Evolutionary conservation across 1,140 invertebrate species (phyloP).

Genomic region (Danaus plexippus): DNA sequence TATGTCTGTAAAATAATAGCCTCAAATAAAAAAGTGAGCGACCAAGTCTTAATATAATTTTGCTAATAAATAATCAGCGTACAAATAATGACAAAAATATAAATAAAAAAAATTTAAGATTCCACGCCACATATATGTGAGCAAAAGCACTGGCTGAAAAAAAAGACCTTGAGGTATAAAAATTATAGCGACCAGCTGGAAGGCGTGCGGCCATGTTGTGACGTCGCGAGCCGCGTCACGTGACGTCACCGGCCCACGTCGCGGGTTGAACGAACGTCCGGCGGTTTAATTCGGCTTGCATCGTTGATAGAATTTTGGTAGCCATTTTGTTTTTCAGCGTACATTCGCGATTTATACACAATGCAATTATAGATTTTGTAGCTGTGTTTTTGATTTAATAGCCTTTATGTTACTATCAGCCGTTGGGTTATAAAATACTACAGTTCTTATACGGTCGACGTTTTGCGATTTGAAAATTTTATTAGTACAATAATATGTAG

Average conservation of each 20-base stretch:
- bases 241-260: conserved; percentile 50
- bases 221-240: conserved; percentile 51
- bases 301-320: conserved; percentile 42
- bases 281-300: conserved; percentile 59
- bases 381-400: too few relatives aligned
- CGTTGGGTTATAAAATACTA: too few relatives aligned
- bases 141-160: conserved; percentile 31
- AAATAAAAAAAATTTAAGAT: conserved; percentile 1
- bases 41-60: too few relatives aligned
- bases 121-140: conserved; percentile 20
- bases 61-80: too few relatives aligned
- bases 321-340: conserved; percentile 44
- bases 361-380: conserved; percentile 9
- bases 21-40: too few relatives aligned
- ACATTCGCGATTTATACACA: conserved; percentile 30
- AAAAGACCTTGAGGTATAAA: conserved; percentile 59
- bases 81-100: too few relatives aligned
- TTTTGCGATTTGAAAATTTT: too few relatives aligned
- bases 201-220: conserved; percentile 29
- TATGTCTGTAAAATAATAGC: too few relatives aligned
- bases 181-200: conserved; percentile 42
- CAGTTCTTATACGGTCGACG: too few relatives aligned
- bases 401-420: too few relatives aligned
- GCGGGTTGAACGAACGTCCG: conserved; percentile 61
- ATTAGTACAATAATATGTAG: too few relatives aligned